Evolutionary conservation across 2,797 vertebrate genomes (phyloP).

Genomic region (Oreortyx pictus): DNA sequence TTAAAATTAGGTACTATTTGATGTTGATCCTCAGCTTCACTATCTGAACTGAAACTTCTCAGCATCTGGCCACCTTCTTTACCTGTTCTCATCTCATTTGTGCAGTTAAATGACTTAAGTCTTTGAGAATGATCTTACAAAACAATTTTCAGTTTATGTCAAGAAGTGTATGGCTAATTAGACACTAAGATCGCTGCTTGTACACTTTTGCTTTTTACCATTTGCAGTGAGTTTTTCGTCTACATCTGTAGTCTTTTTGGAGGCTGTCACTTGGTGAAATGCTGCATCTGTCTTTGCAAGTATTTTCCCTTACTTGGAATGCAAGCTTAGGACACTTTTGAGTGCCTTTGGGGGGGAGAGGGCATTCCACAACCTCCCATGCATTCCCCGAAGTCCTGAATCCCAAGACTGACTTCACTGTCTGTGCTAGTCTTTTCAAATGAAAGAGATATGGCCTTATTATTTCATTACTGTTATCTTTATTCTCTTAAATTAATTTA

Average conservation of each 20-base stretch:
- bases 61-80: neutral
- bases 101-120: neutral
- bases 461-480: constrained; percentile 29
- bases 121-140: neutral
- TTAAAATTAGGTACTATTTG: neutral
- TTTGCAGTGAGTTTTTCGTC: neutral
- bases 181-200: neutral
- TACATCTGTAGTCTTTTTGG: neutral
- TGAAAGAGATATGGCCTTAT: neutral
- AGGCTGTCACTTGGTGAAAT: neutral
- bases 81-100: neutral
- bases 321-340: neutral
- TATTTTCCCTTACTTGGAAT: constrained; percentile 39
- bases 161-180: neutral
- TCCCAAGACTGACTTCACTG: neutral
- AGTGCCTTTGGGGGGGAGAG: constrained; percentile 11
- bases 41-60: neutral
- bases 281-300: neutral
- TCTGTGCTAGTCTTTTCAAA: constrained; percentile 16
- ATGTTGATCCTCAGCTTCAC: neutral
- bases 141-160: neutral
- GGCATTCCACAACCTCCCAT: constrained; percentile 8
- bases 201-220: neutral
- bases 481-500: constrained; percentile 12
- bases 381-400: neutral